Conservation (phyloP, 2,797 vertebrate genomes). For the Mycteria americana region DNA sequence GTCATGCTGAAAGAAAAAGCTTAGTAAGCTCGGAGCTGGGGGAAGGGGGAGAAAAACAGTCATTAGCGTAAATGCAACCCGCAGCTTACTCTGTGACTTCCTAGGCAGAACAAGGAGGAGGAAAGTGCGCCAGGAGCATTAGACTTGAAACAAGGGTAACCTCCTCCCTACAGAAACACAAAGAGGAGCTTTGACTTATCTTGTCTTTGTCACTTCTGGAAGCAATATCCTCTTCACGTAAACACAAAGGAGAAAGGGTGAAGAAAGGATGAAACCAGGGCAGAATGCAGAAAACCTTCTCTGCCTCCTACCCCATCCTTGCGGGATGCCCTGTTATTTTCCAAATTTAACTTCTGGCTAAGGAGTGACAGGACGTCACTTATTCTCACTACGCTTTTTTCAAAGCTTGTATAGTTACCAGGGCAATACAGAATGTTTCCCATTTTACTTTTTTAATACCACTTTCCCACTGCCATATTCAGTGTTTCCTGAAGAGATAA, state of each 20-base stretch:
- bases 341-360: neutral
- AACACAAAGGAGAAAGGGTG: neutral
- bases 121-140: neutral
- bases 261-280: neutral
- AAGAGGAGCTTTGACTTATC: neutral
- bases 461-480: neutral
- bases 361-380: neutral
- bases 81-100: conserved; percentile 21
- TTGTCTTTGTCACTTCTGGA: neutral
- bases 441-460: neutral
- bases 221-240: neutral
- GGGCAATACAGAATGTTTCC: neutral
- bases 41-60: conserved; percentile 8
- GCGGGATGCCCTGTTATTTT: neutral
- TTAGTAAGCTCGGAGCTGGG: neutral
- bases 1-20: conserved; percentile 30
- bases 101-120: neutral
- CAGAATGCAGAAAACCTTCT: conserved; percentile 2
- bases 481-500: neutral
- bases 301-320: neutral
- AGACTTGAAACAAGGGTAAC: neutral
- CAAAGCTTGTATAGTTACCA: neutral
- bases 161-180: neutral
- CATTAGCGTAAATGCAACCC: conserved; percentile 51
- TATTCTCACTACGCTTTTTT: neutral